phyloP scores from a whole-genome alignment of 2,797 vertebrate species.

The Trachurus trachurus region DNA sequence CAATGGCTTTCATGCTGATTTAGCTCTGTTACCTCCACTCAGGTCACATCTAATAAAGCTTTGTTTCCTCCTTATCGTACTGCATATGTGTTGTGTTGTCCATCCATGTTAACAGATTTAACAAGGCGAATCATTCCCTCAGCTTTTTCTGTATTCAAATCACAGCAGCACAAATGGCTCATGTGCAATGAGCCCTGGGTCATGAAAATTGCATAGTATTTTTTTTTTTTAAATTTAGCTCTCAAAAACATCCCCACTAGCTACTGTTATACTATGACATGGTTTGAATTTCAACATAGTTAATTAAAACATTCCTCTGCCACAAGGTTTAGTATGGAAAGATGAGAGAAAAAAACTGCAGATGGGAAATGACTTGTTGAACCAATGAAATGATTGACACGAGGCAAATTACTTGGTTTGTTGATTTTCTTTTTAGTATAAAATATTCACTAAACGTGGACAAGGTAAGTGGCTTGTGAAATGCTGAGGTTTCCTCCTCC shows the following conservation, averaged over 20 bases:
- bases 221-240: background rate
- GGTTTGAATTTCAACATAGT: slow-evolving; percentile 36
- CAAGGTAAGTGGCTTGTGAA: background rate
- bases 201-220: background rate
- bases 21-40: background rate
- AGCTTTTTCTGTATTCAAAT: slow-evolving; percentile 1
- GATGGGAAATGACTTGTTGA: slow-evolving; percentile 1
- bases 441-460: too few species aligned
- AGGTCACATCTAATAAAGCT: slow-evolving; percentile 5
- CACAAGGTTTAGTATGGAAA: background rate
- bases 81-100: background rate
- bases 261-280: slow-evolving; percentile 10
- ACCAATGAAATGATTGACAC: slow-evolving; percentile 6
- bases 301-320: slow-evolving; percentile 47
- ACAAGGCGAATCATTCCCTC: too few species aligned
- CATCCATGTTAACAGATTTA: too few species aligned
- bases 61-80: background rate
- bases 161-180: background rate
- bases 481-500: background rate
- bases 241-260: background rate
- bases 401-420: background rate
- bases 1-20: slow-evolving; percentile 16
- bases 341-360: slow-evolving; percentile 31
- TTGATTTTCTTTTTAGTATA: background rate
- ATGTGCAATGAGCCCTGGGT: background rate